These are phyloP conservation scores for Myiozetetes cayanensis DNA, from an alignment of 2,113 vertebrate species.

Conservation along the genomic window DNA sequence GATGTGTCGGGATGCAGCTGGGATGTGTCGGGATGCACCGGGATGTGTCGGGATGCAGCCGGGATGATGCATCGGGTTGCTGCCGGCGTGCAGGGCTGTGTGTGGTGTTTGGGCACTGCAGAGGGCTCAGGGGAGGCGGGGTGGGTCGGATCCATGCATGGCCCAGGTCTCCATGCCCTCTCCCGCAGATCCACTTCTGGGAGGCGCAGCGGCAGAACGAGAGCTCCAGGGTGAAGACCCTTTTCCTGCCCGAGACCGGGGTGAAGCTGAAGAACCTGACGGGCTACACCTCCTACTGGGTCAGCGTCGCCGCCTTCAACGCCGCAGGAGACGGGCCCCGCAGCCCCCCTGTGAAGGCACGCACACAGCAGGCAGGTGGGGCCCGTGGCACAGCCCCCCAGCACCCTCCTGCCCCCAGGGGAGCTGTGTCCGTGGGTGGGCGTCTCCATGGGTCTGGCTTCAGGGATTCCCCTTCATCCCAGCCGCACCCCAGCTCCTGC, in stretches of 20 bases:
- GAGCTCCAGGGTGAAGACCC: constrained; percentile 83
- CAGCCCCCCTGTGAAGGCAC: constrained; percentile 79
- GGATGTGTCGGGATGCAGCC: not conserved
- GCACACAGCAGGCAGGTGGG: constrained; percentile 94
- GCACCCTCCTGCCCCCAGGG: not conserved
- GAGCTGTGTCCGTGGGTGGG: fast-evolving
- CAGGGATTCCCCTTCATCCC: not conserved
- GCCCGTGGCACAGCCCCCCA: not conserved
- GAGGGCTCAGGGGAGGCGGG: fast-evolving
- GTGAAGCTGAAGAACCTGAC: constrained; percentile 96
- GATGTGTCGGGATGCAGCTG: not conserved
- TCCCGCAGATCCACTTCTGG: constrained; percentile 90
- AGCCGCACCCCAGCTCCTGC: not conserved
- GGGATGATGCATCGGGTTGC: not conserved
- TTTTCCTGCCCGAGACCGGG: constrained; percentile 89
- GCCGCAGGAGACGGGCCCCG: constrained; percentile 91
- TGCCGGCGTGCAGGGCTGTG: fast-evolving
- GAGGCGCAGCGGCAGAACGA: constrained; percentile 85
- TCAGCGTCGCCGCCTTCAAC: constrained; percentile 92
- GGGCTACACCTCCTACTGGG: constrained; percentile 91
- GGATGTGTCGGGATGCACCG: not conserved
- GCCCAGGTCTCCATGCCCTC: fast-evolving
- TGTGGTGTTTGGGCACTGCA: not conserved
- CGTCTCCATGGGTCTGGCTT: not conserved
- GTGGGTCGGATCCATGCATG: fast-evolving